Conservation (phyloP, 2,797 vertebrate species). For the Okamejei kenojei region DNA sequence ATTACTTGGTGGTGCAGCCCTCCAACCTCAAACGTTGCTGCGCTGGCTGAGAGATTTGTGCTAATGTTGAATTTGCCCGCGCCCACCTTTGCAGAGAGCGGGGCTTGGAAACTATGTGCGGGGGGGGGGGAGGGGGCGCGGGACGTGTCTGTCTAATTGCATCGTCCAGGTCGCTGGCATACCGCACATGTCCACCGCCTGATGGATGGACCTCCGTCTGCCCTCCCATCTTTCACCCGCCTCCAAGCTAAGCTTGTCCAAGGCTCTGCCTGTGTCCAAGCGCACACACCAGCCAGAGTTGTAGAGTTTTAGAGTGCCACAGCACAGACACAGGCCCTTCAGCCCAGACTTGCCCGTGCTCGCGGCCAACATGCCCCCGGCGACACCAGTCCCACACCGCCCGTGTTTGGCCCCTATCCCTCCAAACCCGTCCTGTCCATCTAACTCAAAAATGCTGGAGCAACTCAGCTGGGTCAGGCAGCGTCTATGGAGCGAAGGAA, state of each 20-base stretch:
- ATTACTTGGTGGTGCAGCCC: constrained; percentile 14
- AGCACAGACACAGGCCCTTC: too few species aligned
- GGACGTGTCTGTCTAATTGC: not conserved
- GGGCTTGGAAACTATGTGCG: not conserved
- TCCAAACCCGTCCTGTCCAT: too few species aligned
- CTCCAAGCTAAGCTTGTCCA: not conserved
- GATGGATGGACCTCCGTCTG: not conserved
- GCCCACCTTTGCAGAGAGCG: not conserved
- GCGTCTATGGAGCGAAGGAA: too few species aligned
- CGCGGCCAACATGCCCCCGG: too few species aligned
- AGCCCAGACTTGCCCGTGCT: too few species aligned
- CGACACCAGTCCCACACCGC: too few species aligned
- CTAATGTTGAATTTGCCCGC: not conserved
- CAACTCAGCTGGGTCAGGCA: too few species aligned
- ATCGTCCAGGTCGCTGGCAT: too few species aligned
- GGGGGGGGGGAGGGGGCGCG: too few species aligned
- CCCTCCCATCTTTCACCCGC: not conserved
- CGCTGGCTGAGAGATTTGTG: not conserved
- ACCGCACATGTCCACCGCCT: not conserved
- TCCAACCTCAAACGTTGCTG: not conserved
- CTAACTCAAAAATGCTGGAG: too few species aligned
- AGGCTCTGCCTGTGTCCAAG: not conserved
- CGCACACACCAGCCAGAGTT: not conserved
- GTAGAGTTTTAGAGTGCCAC: too few species aligned
- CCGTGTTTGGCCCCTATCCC: too few species aligned